Conservation (phyloP, 2,888 invertebrate species). For the Aporophyla lueneburgensis region DNA sequence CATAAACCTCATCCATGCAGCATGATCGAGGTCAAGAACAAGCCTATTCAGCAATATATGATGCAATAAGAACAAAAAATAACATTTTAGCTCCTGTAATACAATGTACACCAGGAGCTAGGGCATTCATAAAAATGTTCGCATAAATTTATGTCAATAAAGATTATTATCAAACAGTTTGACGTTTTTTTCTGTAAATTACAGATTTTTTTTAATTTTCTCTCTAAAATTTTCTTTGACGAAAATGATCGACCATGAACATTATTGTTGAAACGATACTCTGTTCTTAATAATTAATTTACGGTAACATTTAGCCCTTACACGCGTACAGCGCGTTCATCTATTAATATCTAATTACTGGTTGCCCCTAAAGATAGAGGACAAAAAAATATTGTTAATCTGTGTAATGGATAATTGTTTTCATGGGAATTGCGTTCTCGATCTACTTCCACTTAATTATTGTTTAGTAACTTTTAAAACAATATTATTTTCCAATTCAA, state of each 20-base stretch:
- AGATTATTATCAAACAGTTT: no score
- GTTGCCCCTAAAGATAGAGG: constrained; percentile 65
- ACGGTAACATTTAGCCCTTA: constrained; percentile 38
- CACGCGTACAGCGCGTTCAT: constrained; percentile 75
- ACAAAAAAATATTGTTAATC: constrained; percentile 63
- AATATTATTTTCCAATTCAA: neutral
- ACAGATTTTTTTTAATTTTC: no score
- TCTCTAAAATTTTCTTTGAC: neutral
- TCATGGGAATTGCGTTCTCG: constrained; percentile 9
- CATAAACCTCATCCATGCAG: no score
- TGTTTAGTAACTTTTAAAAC: neutral
- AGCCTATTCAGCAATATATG: no score
- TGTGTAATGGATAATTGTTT: constrained; percentile 27
- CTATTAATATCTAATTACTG: constrained; percentile 84
- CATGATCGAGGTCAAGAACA: no score
- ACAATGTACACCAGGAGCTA: no score
- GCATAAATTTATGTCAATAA: no score
- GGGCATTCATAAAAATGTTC: no score
- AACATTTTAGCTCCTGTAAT: no score
- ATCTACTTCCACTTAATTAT: neutral
- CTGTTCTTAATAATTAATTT: constrained; percentile 18
- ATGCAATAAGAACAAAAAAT: no score
- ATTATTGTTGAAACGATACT: neutral
- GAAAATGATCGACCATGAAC: neutral
- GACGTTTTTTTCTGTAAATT: no score